Evolutionary conservation across 2,888 invertebrate species (phyloP), one percentile per base, ranked within the genome.

Genomic region (Pandemis corylana): DNA sequence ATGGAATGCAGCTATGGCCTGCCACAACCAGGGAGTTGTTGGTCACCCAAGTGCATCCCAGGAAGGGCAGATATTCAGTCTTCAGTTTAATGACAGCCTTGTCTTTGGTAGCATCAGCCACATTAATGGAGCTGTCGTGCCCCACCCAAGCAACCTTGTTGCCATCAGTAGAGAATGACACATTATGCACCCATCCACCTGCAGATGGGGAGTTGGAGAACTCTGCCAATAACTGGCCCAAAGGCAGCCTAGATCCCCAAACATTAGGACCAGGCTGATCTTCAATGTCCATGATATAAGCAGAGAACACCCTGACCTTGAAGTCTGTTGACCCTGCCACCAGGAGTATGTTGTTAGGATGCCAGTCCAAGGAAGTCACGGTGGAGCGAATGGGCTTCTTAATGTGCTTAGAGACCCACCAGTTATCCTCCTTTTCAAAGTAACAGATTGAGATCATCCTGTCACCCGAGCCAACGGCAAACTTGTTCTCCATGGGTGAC

Each of bases 361-460:
- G 99, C 99, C 99, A 99, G 91, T 99, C 99, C 77, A 99, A 94
- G 65, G 98, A 96, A 13, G 99, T 99, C 0, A 99, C 98, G 51
- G 99, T 99, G 0, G 99, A 99, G 42, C 98, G 96, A 80, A 99
- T 98, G 0, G 99, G 99, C 89, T 99, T 99, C 94, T 99, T 99
- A 84, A 99, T 99, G 89, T 99, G 99, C 90, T 99, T 99, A 5
- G 99, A 98, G 7, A 98, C 98, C 99, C 99, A 99, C 99, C 99
- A 99, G 90, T 99, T 98, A 89, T 99, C 99, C 86, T 98, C 99
- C 76, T 98, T 97, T 87, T 99, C 99, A 92, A 99, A 99, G 88
- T 99, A 99, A 87, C 99, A 99, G 70, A 99, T 97, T 0, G 99
- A 99, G 80, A 99, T 98, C 72, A 99, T 94, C 75, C 99, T 96